Percentiles rank a stretch among this genome's conserved stretches.
phyloP scores from a whole-genome alignment of 2,113 vertebrate species.

The Pedetes capensis region DNA sequence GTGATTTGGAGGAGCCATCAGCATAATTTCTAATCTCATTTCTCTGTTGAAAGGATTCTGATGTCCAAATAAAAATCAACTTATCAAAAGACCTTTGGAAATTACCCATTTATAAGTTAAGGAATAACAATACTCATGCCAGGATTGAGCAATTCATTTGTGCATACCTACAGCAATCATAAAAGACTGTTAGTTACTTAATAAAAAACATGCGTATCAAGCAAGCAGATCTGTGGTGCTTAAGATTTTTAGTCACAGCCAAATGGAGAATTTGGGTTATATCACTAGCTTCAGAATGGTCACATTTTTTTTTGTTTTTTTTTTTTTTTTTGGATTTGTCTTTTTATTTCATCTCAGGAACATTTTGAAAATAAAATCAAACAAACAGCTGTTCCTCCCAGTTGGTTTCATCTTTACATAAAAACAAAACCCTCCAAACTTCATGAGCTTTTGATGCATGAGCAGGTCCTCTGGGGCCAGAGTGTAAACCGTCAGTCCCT shows the following conservation, averaged over 20 bases:
- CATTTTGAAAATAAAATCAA: slow-evolving; percentile 37
- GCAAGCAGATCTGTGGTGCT: background rate
- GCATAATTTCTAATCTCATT: background rate
- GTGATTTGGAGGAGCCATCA: background rate
- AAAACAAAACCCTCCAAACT: background rate
- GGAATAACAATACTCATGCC: background rate
- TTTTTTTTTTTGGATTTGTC: too few relatives aligned
- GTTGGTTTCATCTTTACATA: slow-evolving; percentile 24
- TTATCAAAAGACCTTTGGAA: background rate
- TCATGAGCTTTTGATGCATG: background rate
- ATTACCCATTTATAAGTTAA: background rate
- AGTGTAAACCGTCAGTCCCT: background rate
- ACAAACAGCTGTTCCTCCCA: background rate
- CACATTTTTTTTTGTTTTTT: too few relatives aligned
- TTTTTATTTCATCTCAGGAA: background rate
- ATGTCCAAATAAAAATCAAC: background rate
- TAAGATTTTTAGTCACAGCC: background rate
- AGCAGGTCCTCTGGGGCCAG: background rate
- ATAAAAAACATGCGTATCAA: background rate
- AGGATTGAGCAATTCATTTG: background rate
- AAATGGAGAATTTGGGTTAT: background rate
- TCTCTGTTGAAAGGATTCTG: background rate
- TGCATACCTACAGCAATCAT: background rate
- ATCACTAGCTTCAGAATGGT: background rate
- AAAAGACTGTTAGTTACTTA: background rate